These are phyloP conservation scores for Nycticorax nycticorax DNA, from an alignment of 2,113 vertebrate species.

Conservation along the genomic window DNA sequence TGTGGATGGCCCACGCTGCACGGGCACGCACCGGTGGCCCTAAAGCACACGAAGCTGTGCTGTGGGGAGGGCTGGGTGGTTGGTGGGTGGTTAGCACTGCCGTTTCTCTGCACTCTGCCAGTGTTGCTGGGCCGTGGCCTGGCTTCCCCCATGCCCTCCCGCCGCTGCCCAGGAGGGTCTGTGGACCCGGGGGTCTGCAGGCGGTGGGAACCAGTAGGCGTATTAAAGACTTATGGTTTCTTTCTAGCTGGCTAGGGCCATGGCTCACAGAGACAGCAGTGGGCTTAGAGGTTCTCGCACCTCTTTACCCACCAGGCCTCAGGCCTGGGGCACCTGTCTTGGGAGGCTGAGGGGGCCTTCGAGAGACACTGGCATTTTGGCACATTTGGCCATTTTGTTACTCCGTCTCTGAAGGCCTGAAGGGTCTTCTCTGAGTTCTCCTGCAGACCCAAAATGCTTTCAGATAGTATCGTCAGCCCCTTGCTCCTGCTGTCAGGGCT, in stretches of 20 bases:
- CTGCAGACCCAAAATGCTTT: not conserved
- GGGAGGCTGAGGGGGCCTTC: not conserved
- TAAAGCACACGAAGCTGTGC: accelerated
- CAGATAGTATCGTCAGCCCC: not conserved
- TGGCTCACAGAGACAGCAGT: not conserved
- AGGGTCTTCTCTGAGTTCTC: not conserved
- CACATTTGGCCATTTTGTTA: not conserved
- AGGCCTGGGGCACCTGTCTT: not conserved
- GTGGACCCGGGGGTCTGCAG: not conserved
- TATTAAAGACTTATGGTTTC: not conserved
- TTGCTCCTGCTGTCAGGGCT: not conserved
- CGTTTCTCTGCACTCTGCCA: not conserved
- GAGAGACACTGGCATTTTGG: not conserved
- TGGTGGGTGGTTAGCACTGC: too few species aligned
- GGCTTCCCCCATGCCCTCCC: not conserved
- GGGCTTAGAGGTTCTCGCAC: not conserved
- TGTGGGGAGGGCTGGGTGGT: not conserved
- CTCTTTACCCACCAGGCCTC: not conserved
- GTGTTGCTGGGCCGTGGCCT: not conserved
- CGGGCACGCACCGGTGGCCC: accelerated
- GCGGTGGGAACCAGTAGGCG: too few species aligned
- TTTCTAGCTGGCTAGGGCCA: not conserved
- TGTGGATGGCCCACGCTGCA: not conserved
- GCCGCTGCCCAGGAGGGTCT: not conserved
- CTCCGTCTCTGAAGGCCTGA: accelerated